Conservation (phyloP, 2,797 vertebrate species). For the Myiothlypis chrysogaster region DNA sequence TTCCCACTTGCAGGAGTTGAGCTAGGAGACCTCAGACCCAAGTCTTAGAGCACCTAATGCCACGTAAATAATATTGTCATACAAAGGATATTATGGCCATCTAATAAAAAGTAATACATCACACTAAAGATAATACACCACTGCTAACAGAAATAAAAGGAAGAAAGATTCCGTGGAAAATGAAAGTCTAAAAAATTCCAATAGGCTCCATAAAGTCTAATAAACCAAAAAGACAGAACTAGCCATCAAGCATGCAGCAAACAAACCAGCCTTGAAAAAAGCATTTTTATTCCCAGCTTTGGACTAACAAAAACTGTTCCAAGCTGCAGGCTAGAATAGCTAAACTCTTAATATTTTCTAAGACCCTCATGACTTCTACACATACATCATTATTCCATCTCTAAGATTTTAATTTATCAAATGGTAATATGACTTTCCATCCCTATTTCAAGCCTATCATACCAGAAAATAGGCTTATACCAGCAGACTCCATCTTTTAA, state of each 20-base stretch:
- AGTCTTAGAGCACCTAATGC: background rate
- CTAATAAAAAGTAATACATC: background rate
- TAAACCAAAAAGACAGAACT: background rate
- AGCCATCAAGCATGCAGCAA: background rate
- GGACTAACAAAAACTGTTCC: background rate
- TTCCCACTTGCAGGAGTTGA: background rate
- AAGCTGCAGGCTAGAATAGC: background rate
- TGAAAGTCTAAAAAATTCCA: background rate
- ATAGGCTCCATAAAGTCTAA: background rate
- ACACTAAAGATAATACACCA: background rate
- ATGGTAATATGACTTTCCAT: background rate
- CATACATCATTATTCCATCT: background rate
- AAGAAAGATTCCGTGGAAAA: background rate
- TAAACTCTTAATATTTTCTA: background rate
- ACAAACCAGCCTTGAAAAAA: background rate
- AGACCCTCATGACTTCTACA: background rate
- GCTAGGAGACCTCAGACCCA: background rate
- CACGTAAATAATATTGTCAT: background rate
- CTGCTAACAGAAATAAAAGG: background rate
- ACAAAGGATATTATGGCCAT: background rate
- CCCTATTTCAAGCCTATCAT: background rate
- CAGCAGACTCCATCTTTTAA: background rate
- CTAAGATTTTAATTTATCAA: slow-evolving; percentile 6
- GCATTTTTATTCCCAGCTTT: background rate
- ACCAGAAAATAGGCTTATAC: background rate